Evolutionary conservation across 2,888 invertebrate genomes (phyloP).

Genomic region (Resseliella maxima): DNA sequence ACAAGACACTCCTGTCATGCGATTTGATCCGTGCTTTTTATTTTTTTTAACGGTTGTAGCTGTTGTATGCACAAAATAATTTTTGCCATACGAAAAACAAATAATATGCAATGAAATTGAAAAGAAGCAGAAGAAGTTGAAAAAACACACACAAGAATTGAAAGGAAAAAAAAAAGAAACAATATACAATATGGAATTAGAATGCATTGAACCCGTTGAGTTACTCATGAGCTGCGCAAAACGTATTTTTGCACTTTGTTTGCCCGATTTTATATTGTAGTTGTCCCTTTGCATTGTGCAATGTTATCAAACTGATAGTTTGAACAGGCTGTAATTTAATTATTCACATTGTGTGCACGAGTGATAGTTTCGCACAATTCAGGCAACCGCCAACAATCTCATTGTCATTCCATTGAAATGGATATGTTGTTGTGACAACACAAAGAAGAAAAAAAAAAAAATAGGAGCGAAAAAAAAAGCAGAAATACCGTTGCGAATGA

Average conservation of each 20-base stretch:
- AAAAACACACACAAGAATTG: neutral
- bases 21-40: conserved; percentile 57
- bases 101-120: too few relatives aligned
- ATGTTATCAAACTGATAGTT: conserved; percentile 40
- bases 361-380: neutral
- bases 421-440: neutral
- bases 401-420: neutral
- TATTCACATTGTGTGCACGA: neutral
- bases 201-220: conserved; percentile 26
- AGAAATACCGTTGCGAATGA: neutral
- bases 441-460: neutral
- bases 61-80: neutral
- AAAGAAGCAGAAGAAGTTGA: too few relatives aligned
- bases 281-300: neutral
- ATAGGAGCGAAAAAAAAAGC: neutral
- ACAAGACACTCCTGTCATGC: conserved; percentile 29
- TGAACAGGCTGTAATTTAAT: conserved; percentile 6
- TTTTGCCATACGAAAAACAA: conserved; percentile 42
- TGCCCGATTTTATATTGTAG: neutral
- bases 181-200: neutral
- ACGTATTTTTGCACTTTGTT: neutral
- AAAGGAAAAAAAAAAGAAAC: neutral
- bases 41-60: conserved; percentile 53
- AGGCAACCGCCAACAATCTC: neutral
- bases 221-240: conserved; percentile 23